phyloP scores from a whole-genome alignment of 2,113 vertebrate species.

The Hemiscyllium ocellatum region DNA sequence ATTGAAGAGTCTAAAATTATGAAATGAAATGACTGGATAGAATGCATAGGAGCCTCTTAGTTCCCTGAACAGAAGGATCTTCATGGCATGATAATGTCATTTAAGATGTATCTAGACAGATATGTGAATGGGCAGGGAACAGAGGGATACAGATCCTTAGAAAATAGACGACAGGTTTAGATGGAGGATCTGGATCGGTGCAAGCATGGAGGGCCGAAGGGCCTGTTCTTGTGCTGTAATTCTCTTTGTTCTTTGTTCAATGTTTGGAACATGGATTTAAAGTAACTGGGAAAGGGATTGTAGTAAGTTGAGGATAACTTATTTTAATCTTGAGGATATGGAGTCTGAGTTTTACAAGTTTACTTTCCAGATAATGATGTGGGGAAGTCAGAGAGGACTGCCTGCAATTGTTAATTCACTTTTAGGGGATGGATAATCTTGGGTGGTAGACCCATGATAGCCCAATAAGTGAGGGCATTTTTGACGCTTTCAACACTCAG shows the following conservation, averaged over 20 bases:
- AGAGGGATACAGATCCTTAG: too few species aligned
- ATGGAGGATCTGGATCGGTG: too few species aligned
- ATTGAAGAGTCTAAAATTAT: not conserved
- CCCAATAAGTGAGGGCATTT: not conserved
- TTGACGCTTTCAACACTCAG: not conserved
- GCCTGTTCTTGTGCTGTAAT: too few species aligned
- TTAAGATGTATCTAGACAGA: too few species aligned
- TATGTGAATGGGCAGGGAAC: too few species aligned
- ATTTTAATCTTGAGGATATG: not conserved
- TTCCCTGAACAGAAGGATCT: not conserved
- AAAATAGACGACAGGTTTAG: too few species aligned
- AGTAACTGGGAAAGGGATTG: not conserved
- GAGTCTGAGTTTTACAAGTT: not conserved
- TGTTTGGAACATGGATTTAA: not conserved
- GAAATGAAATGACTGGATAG: not conserved
- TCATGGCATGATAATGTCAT: too few species aligned
- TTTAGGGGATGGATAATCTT: not conserved
- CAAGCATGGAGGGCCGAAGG: too few species aligned
- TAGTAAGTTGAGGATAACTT: not conserved
- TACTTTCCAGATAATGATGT: not conserved
- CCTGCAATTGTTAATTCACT: not conserved
- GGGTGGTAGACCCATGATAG: not conserved
- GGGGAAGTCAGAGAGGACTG: not conserved
- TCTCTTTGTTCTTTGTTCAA: too few species aligned
- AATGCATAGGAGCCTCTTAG: not conserved